These are phyloP conservation scores for Enteromius radiatus DNA, from an alignment of 2,797 vertebrate genomes.

Conservation along the genomic window DNA sequence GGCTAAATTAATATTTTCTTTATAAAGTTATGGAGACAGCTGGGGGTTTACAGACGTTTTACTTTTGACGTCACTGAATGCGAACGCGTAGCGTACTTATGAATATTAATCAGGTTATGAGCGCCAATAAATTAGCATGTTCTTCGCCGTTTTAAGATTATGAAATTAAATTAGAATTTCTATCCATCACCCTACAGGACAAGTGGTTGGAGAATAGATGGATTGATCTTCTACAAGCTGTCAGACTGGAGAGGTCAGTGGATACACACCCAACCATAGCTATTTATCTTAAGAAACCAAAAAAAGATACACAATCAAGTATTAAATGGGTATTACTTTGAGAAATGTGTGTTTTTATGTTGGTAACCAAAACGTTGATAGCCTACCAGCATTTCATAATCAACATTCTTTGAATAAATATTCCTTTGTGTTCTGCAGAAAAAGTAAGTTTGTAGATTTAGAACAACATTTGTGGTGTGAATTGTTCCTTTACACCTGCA, in stretches of 20 bases:
- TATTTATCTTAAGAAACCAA: background rate
- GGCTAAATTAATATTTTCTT: background rate
- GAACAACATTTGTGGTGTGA: background rate
- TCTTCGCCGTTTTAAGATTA: background rate
- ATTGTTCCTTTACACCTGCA: background rate
- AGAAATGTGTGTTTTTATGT: background rate
- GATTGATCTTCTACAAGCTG: background rate
- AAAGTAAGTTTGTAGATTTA: background rate
- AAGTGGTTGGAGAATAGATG: background rate
- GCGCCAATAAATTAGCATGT: background rate
- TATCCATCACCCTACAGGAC: background rate
- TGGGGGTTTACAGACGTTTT: background rate
- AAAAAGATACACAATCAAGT: background rate
- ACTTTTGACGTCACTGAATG: background rate
- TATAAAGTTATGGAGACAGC: background rate
- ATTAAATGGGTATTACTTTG: background rate
- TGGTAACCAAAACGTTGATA: background rate
- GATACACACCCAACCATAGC: background rate
- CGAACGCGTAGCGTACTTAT: background rate
- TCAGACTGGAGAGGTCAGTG: constrained; percentile 7
- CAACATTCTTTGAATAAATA: background rate
- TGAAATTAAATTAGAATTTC: background rate
- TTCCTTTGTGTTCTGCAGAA: background rate
- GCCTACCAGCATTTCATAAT: too few relatives aligned
- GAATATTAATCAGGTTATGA: background rate